Percentiles rank a stretch among this genome's conserved stretches.
Conservation (phyloP, 2,888 invertebrate species). For the Acanthosoma haemorrhoidale region DNA sequence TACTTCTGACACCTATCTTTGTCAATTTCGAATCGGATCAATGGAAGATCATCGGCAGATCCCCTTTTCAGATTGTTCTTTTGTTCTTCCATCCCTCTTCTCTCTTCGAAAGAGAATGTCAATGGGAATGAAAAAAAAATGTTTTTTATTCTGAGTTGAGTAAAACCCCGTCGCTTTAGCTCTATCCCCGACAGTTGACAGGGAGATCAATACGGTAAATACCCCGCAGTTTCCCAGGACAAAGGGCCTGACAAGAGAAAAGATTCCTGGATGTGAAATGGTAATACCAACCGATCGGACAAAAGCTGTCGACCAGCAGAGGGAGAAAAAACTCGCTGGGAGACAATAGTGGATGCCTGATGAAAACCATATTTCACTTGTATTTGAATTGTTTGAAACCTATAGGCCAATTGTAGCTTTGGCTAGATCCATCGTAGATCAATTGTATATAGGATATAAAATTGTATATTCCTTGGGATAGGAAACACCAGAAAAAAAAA, state of each 20-base stretch:
- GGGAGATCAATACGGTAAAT: background rate
- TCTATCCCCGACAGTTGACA: background rate
- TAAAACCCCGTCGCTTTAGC: background rate
- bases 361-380: background rate
- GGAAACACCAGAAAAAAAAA: too few relatives aligned
- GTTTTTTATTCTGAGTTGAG: background rate
- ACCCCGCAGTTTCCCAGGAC: background rate
- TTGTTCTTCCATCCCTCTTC: background rate
- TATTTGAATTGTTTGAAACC: background rate
- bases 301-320: background rate
- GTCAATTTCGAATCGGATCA: too few relatives aligned
- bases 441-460: too few relatives aligned
- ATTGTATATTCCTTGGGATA: too few relatives aligned
- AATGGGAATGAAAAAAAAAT: background rate
- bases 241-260: background rate
- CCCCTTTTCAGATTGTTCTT: background rate
- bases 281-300: background rate
- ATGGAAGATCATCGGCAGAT: too few relatives aligned
- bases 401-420: background rate
- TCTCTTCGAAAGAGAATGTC: background rate
- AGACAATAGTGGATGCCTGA: background rate
- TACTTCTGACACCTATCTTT: too few relatives aligned
- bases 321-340: background rate
- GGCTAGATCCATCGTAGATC: background rate
- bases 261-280: background rate